Evolutionary conservation across 2,113 vertebrate genomes (phyloP).

Genomic region (Halcyon malimbica): DNA sequence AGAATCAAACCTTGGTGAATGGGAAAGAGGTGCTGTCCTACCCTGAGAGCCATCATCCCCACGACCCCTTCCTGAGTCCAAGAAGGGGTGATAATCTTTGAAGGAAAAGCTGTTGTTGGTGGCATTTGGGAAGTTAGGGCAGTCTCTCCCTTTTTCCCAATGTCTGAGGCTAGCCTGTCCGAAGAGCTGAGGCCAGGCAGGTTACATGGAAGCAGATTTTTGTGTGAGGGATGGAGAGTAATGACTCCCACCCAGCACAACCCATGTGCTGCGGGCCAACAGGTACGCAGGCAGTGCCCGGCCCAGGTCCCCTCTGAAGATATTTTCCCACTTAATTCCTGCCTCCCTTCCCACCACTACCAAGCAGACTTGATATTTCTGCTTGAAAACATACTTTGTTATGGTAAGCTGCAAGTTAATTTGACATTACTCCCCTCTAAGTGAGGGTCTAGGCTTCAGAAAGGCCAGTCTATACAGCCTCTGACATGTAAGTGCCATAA

Average conservation of each 20-base stretch:
- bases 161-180: not conserved
- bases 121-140: not conserved
- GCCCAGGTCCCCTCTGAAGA: not conserved
- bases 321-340: not conserved
- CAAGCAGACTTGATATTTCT: not conserved
- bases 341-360: not conserved
- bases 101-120: not conserved
- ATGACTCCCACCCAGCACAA: not conserved
- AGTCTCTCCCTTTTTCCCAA: not conserved
- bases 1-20: constrained; percentile 76
- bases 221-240: not conserved
- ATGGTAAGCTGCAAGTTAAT: not conserved
- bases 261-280: not conserved
- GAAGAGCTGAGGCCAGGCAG: not conserved
- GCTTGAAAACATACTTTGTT: not conserved
- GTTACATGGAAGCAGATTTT: not conserved
- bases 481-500: rapidly evolving
- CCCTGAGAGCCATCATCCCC: constrained; percentile 39
- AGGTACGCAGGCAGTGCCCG: not conserved
- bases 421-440: not conserved
- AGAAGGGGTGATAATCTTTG: not conserved
- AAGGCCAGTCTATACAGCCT: not conserved
- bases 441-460: not conserved
- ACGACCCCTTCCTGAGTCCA: not conserved
- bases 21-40: constrained; percentile 59